Percentiles rank a stretch among this genome's conserved stretches.
Conservation (phyloP, 2,888 invertebrate genomes). For the Chydorus sphaericus region DNA sequence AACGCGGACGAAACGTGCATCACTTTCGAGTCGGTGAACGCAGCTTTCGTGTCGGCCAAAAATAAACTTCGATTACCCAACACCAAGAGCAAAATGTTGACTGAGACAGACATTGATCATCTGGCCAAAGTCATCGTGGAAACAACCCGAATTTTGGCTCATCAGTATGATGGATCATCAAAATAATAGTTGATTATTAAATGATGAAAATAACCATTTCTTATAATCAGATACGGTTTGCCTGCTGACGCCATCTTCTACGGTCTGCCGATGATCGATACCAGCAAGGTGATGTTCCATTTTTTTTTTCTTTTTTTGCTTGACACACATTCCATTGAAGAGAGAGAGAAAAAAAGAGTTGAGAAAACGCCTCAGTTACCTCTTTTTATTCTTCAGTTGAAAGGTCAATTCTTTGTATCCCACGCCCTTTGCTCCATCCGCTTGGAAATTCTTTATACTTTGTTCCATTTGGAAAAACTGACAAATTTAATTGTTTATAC, state of each 20-base stretch:
- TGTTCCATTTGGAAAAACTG: too few relatives aligned
- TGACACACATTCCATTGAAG: too few relatives aligned
- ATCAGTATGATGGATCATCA: slow-evolving; percentile 24
- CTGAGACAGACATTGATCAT: slow-evolving; percentile 23
- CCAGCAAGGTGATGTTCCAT: slow-evolving; percentile 19
- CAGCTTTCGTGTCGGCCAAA: slow-evolving; percentile 23
- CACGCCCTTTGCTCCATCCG: too few relatives aligned
- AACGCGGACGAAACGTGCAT: slow-evolving; percentile 21
- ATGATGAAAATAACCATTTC: neutral
- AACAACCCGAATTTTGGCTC: slow-evolving; percentile 28
- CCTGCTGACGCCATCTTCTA: slow-evolving; percentile 27
- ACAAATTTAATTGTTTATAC: too few relatives aligned
- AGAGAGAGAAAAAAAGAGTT: too few relatives aligned
- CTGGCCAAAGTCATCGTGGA: slow-evolving; percentile 28
- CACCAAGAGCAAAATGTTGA: slow-evolving; percentile 18
- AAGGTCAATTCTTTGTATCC: too few relatives aligned
- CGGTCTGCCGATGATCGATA: slow-evolving; percentile 28
- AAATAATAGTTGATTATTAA: neutral
- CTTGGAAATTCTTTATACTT: too few relatives aligned
- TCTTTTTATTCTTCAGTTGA: neutral
- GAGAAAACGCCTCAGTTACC: neutral
- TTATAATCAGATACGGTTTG: slow-evolving; percentile 25
- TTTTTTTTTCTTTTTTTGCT: neutral
- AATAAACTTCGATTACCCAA: slow-evolving; percentile 20
- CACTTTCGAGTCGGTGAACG: slow-evolving; percentile 24